A percentile compares a stretch with the other conserved stretches of the same genome.
These are phyloP conservation scores for Holacanthus passer DNA, from an alignment of 2,113 vertebrate genomes.

Conservation along the genomic window DNA sequence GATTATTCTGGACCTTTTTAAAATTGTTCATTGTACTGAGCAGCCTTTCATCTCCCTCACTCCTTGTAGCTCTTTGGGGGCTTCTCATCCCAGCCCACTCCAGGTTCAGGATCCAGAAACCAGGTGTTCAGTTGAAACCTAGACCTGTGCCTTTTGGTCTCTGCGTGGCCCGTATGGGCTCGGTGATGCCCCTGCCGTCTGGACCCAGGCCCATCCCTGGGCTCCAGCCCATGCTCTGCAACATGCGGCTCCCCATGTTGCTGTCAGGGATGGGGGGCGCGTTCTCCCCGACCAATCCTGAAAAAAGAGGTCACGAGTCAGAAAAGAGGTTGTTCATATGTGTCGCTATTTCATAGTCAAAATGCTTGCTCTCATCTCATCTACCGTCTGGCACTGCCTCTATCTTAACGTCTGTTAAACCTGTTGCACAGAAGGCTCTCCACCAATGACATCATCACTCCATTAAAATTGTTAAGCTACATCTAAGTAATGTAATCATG, in stretches of 20 bases:
- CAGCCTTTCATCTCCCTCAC: conserved; percentile 34
- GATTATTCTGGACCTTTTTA: conserved; percentile 34
- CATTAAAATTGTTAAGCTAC: background rate
- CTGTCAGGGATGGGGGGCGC: conserved; percentile 91
- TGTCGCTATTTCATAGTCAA: background rate
- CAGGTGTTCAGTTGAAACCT: conserved; percentile 90
- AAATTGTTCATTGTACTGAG: conserved; percentile 35
- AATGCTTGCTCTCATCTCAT: background rate
- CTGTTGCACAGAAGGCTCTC: background rate
- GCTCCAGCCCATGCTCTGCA: conserved; percentile 97
- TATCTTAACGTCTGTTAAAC: background rate
- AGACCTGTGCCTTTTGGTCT: conserved; percentile 95
- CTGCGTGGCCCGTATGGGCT: conserved; percentile 92
- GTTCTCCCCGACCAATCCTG: conserved; percentile 92
- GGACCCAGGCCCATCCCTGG: conserved; percentile 94
- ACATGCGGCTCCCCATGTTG: conserved; percentile 95
- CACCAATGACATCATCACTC: background rate
- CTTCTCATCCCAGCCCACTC: background rate
- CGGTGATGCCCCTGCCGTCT: conserved; percentile 93
- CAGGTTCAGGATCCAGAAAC: conserved; percentile 21
- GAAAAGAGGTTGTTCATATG: background rate
- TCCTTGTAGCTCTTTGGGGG: conserved; percentile 8
- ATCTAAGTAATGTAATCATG: conserved; percentile 29
- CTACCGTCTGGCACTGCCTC: background rate
- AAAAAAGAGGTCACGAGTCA: conserved; percentile 64